Percentiles rank a stretch among this genome's conserved stretches.
phyloP scores from a whole-genome alignment of 2,888 invertebrate genomes.

The Dugesia japonica region DNA sequence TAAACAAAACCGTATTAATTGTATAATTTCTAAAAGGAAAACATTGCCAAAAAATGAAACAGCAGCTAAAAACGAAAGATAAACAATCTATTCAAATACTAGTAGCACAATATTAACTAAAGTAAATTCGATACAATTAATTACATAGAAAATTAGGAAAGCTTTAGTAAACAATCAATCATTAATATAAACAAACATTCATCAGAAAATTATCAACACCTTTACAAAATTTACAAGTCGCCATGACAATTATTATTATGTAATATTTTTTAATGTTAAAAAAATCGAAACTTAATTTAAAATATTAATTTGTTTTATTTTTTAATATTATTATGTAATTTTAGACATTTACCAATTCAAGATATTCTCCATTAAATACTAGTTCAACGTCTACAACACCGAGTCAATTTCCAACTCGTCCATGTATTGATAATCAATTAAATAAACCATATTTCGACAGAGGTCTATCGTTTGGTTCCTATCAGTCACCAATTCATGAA shows the following conservation, averaged over 20 bases:
- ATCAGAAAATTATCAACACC: background rate
- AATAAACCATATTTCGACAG: background rate
- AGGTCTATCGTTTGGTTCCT: background rate
- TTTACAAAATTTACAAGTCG: background rate
- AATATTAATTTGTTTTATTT: no score
- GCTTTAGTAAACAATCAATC: background rate
- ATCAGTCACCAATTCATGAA: conserved; percentile 6
- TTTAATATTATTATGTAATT: background rate
- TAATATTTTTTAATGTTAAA: background rate
- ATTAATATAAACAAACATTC: conserved; percentile 20
- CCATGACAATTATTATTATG: background rate
- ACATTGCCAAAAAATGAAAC: no score
- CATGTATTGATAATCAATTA: background rate
- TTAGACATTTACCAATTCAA: background rate
- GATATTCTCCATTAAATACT: background rate
- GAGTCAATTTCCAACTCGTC: background rate
- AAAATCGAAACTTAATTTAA: no score
- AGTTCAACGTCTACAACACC: background rate
- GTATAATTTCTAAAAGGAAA: no score
- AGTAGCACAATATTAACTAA: background rate
- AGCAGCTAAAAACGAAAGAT: no score
- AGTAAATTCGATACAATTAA: background rate
- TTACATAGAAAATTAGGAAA: background rate
- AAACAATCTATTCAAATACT: background rate
- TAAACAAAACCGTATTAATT: no score